Evolutionary conservation across 2,797 vertebrate species (phyloP).

Genomic region (Acanthornis magna): DNA sequence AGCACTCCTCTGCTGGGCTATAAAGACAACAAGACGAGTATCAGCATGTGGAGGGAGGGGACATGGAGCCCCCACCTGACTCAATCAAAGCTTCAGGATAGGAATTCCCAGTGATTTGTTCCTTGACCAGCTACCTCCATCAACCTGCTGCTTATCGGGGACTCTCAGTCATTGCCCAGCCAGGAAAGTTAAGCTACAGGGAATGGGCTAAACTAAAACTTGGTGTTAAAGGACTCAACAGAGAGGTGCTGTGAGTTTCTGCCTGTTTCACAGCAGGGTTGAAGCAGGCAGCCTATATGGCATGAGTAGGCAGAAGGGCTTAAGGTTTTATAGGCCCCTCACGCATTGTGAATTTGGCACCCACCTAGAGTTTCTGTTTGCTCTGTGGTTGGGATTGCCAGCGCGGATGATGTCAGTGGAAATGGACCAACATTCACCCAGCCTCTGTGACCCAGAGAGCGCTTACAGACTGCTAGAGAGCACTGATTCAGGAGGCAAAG

Average conservation of each 20-base stretch:
- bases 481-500: neutral
- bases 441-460: neutral
- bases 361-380: neutral
- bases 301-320: neutral
- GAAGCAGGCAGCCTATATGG: neutral
- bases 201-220: neutral
- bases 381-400: neutral
- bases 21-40: neutral
- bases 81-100: neutral
- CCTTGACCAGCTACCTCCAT: neutral
- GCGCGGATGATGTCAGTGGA: neutral
- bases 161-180: neutral
- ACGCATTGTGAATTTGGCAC: neutral
- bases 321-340: neutral
- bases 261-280: neutral
- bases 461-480: neutral
- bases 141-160: neutral
- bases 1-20: neutral
- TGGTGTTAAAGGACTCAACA: neutral
- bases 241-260: neutral
- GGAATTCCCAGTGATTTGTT: neutral
- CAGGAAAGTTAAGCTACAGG: neutral
- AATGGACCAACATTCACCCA: neutral
- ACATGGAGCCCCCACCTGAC: neutral
- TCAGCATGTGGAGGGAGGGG: neutral